Base-by-base conservation (phyloP, 2,113 vertebrate species). In the Caranx ignobilis region DNA sequence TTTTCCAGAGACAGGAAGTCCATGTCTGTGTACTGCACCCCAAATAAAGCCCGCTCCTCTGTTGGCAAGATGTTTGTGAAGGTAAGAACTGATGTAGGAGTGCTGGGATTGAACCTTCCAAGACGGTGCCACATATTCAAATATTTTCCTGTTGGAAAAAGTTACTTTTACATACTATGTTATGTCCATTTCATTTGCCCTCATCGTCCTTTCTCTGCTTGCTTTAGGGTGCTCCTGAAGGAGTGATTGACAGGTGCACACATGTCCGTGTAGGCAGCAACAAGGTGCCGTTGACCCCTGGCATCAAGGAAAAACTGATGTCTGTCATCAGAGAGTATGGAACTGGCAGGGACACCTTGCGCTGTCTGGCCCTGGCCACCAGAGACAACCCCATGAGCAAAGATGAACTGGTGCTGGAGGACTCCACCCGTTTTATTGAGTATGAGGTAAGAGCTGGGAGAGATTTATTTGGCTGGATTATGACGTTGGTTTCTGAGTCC, bases 21-120 rank as follows among this genome's bases (percentile, higher is more conserved):
- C 1, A 99, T 99, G 98, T 99, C 98, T 1, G 98, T 99, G 18
- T 99, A 99, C 75, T 99, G 98, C 31, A 96, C 96, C 9, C 96
- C 97, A 0, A 99, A 99, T 85, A 99, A 99, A 85, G 96, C 96
- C 0, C 97, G 96, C 70, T 96, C 97, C 62, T 96, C 96, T 37
- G 93, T 96, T 80, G 97, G 96, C 87, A 99, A 99, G 91, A 99
- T 99, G 98, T 99, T 99, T 82, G 96, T 99, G 21, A 99, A 99
- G 97, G 98, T 96, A 92, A 76, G 89, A 50, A 32, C 55, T 11
- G 31, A 57, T 12, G 13, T 45, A 13, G 2, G 21, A 52, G 11
- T 13, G 11, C 1, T 26, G 11, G 50, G 10, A 12, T 55, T 32
- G 9, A 3, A 41, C 13, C n/a, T 15, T 37, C 41, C 54, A 32